Base-by-base conservation (phyloP, 2,888 invertebrate genomes). In the Ecliptopera silaceata region DNA sequence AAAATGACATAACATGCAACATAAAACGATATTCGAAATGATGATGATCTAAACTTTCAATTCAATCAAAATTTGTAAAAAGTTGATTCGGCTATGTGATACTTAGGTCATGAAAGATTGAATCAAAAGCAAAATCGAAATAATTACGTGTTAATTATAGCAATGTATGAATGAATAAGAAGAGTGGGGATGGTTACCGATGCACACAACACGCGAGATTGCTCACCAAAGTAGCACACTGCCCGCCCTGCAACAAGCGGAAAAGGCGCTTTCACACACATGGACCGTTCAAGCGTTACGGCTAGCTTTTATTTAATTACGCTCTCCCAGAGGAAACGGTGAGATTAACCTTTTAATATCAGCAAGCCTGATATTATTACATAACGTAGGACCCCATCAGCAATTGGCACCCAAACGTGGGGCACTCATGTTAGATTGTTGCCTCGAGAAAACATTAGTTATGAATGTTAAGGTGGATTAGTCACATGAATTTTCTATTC, bases 191-290 rank as follows among this genome's bases (percentile, higher is more conserved):
- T 95, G 95, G 95, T 94, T 96, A 96, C 96, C 96, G 96, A 96
- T 96, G 96, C 95, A 96, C 95, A 96, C 95, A 96, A 96, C 95
- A 96, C 96, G 96, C 96, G 95, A 95, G 95, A 96, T 96, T 96
- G 96, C 96, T 96, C 96, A 96, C 96, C 96, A 96, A 95, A 95
- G 95, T 95, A 94, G 96, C 96, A 94, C 96, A 96, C 95, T 95
- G 95, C 94, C 96, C 96, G 94, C 96, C 96, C 96, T 96, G 96
- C 92, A 90, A 91, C 90, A 90, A 91, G 88, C 89, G 81, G 79
- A 86, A 82, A 88, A 77, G 75, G 77, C 90, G 84, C 85, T 80
- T 75, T 82, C 84, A 86, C 87, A 83, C 83, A 71, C 72, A 65
- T n/a, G n/a, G 81, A 72, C 72, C 62, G 64, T 63, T 58, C 47